These are phyloP conservation scores for Drosophila sp. DNA, from an alignment of 1,140 invertebrate genomes.

Conservation along the genomic window DNA sequence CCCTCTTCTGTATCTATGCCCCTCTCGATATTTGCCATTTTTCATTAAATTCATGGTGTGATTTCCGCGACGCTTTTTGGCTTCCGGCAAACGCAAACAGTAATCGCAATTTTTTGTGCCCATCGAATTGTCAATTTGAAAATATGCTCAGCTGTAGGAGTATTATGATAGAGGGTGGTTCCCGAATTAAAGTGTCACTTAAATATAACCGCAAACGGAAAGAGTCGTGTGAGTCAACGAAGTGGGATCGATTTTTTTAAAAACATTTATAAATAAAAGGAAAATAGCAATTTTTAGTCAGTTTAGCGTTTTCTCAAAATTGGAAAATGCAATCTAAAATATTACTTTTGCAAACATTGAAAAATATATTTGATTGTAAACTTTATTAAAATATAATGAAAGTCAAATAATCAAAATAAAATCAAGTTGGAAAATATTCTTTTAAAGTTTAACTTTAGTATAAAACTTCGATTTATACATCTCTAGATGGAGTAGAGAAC, in stretches of 20 bases:
- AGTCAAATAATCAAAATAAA: no score
- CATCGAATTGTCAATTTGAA: slow-evolving; percentile 43
- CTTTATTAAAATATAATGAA: no score
- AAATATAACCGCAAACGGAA: slow-evolving; percentile 1
- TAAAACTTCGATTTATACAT: background rate
- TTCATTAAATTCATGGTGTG: slow-evolving; percentile 79
- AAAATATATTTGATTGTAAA: no score
- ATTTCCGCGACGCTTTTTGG: slow-evolving; percentile 63
- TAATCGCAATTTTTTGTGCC: slow-evolving; percentile 45
- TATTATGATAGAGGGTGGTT: slow-evolving; percentile 36
- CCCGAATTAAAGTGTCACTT: background rate
- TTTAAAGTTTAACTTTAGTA: no score
- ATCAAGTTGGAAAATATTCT: no score
- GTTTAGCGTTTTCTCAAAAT: no score
- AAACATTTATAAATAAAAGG: slow-evolving; percentile 7
- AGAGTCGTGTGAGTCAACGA: background rate
- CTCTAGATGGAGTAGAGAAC: background rate
- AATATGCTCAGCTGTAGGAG: slow-evolving; percentile 32
- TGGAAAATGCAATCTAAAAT: no score
- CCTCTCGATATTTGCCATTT: slow-evolving; percentile 66
- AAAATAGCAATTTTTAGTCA: no score
- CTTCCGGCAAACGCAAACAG: slow-evolving; percentile 63
- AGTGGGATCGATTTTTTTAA: background rate
- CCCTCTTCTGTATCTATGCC: no score
- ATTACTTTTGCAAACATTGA: no score